These are phyloP conservation scores for Acropora yongei DNA, from an alignment of 64 coral and sea anemone genomes.

Conservation along the genomic window DNA sequence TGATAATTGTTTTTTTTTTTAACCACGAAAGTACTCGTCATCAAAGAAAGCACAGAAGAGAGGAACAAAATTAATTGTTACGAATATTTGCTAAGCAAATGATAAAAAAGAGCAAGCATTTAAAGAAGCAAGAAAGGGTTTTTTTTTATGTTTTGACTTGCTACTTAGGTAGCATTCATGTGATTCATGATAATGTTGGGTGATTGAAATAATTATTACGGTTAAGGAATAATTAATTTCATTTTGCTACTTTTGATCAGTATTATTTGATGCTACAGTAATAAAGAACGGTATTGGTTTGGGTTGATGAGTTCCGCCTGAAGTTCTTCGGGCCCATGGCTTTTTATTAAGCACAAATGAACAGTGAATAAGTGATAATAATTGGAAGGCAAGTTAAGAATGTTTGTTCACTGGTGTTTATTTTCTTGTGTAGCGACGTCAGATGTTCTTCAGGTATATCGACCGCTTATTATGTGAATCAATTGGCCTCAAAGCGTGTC, in stretches of 20 bases:
- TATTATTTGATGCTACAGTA: neutral
- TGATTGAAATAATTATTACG: too few species aligned
- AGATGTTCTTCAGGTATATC: constrained; percentile 4
- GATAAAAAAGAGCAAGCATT: too few species aligned
- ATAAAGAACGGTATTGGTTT: neutral
- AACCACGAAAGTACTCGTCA: too few species aligned
- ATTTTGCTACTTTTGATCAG: too few species aligned
- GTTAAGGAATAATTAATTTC: too few species aligned
- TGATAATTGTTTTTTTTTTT: neutral
- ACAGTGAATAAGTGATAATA: neutral
- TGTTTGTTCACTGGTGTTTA: neutral
- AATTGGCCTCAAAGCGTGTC: constrained; percentile 19
- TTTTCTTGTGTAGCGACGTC: neutral
- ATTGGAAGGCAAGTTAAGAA: neutral
- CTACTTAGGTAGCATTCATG: too few species aligned
- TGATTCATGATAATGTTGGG: too few species aligned
- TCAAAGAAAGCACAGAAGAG: too few species aligned
- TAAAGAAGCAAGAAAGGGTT: too few species aligned
- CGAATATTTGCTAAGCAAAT: too few species aligned
- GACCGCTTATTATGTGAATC: constrained; percentile 14
- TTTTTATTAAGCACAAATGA: neutral
- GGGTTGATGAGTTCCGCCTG: neutral
- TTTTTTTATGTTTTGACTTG: too few species aligned
- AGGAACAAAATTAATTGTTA: too few species aligned
- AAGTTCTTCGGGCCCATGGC: neutral